Evolutionary conservation across 2,888 invertebrate species (phyloP).

Genomic region (Hybos culiciformis): DNA sequence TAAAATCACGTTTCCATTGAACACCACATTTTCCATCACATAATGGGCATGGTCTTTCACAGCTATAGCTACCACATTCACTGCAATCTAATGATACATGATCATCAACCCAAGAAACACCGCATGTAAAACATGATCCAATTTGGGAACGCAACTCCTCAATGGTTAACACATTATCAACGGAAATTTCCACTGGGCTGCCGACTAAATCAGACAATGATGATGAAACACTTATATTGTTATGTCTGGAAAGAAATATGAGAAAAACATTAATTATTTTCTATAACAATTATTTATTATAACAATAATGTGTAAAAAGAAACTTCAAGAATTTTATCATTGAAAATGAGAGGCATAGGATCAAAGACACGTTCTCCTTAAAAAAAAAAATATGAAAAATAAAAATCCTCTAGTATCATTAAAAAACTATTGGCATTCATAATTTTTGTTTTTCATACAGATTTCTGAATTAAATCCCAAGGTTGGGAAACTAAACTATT

Average conservation of each 20-base stretch:
- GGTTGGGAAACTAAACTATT: too few species aligned
- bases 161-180: slow-evolving; percentile 47
- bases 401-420: too few species aligned
- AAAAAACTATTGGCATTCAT: too few species aligned
- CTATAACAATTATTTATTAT: too few species aligned
- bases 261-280: too few species aligned
- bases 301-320: too few species aligned
- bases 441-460: too few species aligned
- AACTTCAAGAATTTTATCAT: too few species aligned
- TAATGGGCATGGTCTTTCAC: slow-evolving; percentile 58
- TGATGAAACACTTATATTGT: slow-evolving; percentile 33
- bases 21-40: slow-evolving; percentile 61
- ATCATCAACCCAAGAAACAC: slow-evolving; percentile 65
- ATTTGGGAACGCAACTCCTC: slow-evolving; percentile 57
- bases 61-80: slow-evolving; percentile 67
- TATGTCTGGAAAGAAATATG: slow-evolving; percentile 26
- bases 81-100: slow-evolving; percentile 64
- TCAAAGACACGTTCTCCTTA: too few species aligned
- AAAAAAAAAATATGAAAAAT: too few species aligned
- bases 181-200: slow-evolving; percentile 31
- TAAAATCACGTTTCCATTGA: slow-evolving; percentile 62
- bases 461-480: too few species aligned
- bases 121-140: slow-evolving; percentile 64
- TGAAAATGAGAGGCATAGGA: too few species aligned
- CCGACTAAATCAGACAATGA: slow-evolving; percentile 34